Evolutionary conservation across 2,888 invertebrate genomes (phyloP).

Genomic region (Ormia ochracea): DNA sequence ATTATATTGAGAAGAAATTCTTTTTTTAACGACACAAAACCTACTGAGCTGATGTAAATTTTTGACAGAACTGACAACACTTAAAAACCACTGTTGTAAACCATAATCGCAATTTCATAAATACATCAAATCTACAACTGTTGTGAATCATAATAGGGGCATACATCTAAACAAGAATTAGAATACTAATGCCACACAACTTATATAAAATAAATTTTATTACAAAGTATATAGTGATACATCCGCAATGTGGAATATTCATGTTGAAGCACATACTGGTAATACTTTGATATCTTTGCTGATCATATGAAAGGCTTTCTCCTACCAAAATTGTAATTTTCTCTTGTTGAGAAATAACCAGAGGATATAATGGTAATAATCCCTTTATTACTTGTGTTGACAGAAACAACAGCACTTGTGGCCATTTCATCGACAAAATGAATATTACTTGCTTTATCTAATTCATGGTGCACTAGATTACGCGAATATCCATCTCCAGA

Average conservation of each 20-base stretch:
- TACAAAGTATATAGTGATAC: background rate
- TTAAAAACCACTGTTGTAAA: no score
- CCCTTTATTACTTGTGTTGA: slow-evolving; percentile 54
- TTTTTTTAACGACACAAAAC: no score
- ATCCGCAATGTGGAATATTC: slow-evolving; percentile 21
- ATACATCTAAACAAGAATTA: no score
- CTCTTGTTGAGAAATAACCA: slow-evolving; percentile 38
- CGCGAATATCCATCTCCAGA: slow-evolving; percentile 87
- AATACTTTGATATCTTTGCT: slow-evolving; percentile 10
- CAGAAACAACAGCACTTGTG: slow-evolving; percentile 56
- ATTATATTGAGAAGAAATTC: no score
- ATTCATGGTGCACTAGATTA: slow-evolving; percentile 86
- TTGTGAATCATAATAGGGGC: no score
- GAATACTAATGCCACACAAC: no score
- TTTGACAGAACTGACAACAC: no score
- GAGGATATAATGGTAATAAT: slow-evolving; percentile 49
- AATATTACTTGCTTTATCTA: slow-evolving; percentile 79
- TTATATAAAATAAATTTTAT: no score
- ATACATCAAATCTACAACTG: no score
- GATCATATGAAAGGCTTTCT: slow-evolving; percentile 15
- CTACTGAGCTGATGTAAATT: no score
- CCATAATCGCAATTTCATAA: no score
- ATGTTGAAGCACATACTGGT: slow-evolving; percentile 3
- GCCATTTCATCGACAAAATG: slow-evolving; percentile 64
- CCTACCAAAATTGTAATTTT: slow-evolving; percentile 27